phyloP scores from a whole-genome alignment of 35 echinoderm and acorn worm species.

The Anneissia japonica region DNA sequence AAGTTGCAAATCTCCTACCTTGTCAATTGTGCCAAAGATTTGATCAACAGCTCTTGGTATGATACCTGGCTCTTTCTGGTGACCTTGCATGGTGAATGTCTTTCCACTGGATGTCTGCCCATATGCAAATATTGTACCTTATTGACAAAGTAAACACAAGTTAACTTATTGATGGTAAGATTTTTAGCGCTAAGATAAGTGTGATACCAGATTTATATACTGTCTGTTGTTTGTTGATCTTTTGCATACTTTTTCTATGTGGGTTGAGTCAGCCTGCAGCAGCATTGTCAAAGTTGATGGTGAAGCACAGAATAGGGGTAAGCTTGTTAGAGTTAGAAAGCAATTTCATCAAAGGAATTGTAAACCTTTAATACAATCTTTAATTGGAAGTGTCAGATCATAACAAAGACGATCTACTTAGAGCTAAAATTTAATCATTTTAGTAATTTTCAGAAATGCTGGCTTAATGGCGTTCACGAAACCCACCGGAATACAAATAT shows the following conservation, averaged over 20 bases:
- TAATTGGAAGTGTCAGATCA: no score
- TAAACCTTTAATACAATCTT: no score
- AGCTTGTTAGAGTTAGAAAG: no score
- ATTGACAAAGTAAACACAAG: not conserved
- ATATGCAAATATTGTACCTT: slow-evolving; percentile 96
- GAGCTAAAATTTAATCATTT: no score
- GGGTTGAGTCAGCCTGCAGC: not conserved
- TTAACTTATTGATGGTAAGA: not conserved
- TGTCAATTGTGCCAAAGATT: slow-evolving; percentile 74
- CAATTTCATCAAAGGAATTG: no score
- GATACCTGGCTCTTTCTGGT: slow-evolving; percentile 38
- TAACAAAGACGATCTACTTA: no score
- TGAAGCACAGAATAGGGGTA: not conserved
- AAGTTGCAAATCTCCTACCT: slow-evolving; percentile 12
- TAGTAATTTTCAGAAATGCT: no score
- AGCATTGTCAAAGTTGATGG: not conserved
- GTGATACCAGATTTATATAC: not conserved
- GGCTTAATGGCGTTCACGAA: no score
- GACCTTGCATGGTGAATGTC: slow-evolving; percentile 84
- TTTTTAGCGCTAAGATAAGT: not conserved
- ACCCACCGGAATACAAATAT: no score
- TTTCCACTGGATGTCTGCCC: slow-evolving; percentile 92
- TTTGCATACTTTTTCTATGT: not conserved
- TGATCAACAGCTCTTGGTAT: slow-evolving; percentile 59
- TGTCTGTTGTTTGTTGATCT: not conserved